A percentile compares a stretch with the other conserved stretches of the same genome.
Conservation (phyloP, 2,797 vertebrate genomes). For the Cyprinodon diabolis region DNA sequence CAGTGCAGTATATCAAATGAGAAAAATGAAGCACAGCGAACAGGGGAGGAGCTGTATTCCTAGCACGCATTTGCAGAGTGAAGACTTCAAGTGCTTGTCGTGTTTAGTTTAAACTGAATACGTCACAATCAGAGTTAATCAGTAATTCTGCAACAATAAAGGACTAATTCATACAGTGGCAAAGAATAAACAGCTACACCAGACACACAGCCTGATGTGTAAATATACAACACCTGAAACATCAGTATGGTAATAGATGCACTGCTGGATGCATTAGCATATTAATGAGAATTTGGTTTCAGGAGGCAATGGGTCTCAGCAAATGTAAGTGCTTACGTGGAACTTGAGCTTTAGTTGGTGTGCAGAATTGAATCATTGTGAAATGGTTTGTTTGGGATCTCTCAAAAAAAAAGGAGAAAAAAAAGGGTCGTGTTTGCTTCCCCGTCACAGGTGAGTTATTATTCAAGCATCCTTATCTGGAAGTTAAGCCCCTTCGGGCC, state of each 20-base stretch:
- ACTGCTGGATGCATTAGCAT: conserved; percentile 53
- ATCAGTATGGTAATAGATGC: conserved; percentile 42
- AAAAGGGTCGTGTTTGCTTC: conserved; percentile 30
- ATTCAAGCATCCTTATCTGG: conserved; percentile 52
- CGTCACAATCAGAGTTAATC: conserved; percentile 2
- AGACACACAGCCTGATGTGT: conserved; percentile 12
- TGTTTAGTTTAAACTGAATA: conserved; percentile 15
- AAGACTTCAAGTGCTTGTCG: conserved; percentile 19
- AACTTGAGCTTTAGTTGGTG: conserved; percentile 8
- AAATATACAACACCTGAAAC: conserved; percentile 29
- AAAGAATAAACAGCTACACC: conserved; percentile 17
- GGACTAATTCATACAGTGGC: conserved; percentile 5
- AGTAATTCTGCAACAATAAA: conserved; percentile 37
- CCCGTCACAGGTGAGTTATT: conserved; percentile 54
- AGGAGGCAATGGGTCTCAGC: conserved; percentile 11
- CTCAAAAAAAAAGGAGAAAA: neutral
- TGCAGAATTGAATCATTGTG: conserved; percentile 21
- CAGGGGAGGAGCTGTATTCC: conserved; percentile 23
- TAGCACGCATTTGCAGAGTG: conserved; percentile 18
- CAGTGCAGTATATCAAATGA: conserved; percentile 7
- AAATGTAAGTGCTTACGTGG: neutral
- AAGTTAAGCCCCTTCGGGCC: conserved; percentile 50
- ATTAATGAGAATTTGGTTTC: conserved; percentile 55
- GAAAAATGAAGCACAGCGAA: conserved; percentile 3
- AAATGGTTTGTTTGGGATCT: conserved; percentile 18